Conservation (phyloP, 2,797 vertebrate species). For the Geotrypetes seraphini region DNA sequence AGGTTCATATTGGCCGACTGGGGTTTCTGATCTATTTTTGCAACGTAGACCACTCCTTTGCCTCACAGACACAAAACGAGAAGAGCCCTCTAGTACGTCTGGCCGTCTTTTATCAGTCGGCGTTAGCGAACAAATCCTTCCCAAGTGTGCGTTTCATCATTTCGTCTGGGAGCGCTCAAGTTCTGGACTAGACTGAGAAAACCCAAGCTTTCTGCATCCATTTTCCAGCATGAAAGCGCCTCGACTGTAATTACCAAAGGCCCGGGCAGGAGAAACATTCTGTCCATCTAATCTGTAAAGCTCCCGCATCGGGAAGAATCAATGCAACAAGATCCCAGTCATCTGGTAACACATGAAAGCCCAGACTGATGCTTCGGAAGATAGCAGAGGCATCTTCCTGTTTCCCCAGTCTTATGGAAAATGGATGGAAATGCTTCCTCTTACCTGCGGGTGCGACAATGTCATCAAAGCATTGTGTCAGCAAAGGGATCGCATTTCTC, state of each 20-base stretch:
- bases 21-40: too few species aligned
- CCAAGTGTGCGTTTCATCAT: constrained; percentile 13
- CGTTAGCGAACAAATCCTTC: too few species aligned
- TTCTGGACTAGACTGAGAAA: constrained; percentile 9
- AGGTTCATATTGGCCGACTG: too few species aligned
- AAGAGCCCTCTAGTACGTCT: too few species aligned
- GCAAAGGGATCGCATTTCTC: constrained; percentile 19
- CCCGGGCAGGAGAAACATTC: constrained; percentile 16
- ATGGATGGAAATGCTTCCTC: constrained; percentile 11
- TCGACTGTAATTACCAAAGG: constrained; percentile 11
- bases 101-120: too few species aligned
- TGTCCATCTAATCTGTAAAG: constrained; percentile 12
- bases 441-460: constrained; percentile 10
- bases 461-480: constrained; percentile 25
- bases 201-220: constrained; percentile 12
- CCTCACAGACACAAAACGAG: too few species aligned
- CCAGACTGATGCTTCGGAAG: too few species aligned
- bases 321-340: constrained; percentile 11
- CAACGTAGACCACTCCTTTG: too few species aligned
- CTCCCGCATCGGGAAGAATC: constrained; percentile 12
- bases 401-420: constrained; percentile 5
- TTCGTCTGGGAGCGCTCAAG: not conserved
- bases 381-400: constrained; percentile 9
- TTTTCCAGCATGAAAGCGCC: constrained; percentile 14
- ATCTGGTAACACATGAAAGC: constrained; percentile 6